Base-by-base conservation (phyloP, 2,888 invertebrate genomes). In the Zootermopsis nevadensis region DNA sequence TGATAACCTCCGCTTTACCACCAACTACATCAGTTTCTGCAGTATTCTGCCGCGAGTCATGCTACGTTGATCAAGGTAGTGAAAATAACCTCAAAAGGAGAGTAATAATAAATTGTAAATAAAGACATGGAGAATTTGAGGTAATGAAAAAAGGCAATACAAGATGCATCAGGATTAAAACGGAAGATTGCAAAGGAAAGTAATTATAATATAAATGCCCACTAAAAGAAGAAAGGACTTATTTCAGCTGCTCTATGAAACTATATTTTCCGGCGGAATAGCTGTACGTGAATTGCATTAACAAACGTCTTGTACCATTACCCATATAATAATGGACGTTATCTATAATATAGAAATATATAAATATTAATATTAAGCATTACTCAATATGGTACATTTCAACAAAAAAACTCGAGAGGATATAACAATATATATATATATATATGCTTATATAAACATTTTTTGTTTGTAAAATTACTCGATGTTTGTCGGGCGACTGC, bases 331-430 rank as follows among this genome's bases (percentile, higher is more conserved):
- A 69, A 82, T 82, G 79, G 76, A 77, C 67, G 79, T 82, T 82
- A 82, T 82, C 79, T 82, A 82, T 79, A 82, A 38, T 82, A 72
- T 82, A 84, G 72, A 82, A 31, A 77, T 74, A 84, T 74, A 87
- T 86, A 86, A 60, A 84, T 84, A 85, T 83, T 81, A 69, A 69
- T 69, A 30, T 33, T 69, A 69, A 69, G 15, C 19, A 69, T 66
- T 69, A 19, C 22, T 69, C 69, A n/a, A 8, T 31, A 69, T 22
- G 69, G 69, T 69, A 81, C 74, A 83, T 79, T 81, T 84, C 76
- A 84, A 83, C 48, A 35, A 48, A 33, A 72, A 83, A 83, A 66
- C 55, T 27, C 69, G 74, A 76, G 66, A 55, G 24, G 55, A 84
- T 82, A 67, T 72, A 76, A 80, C 60, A 81, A 76, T 72, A 69